Conservation (phyloP, 2,113 vertebrate genomes). For the Mixornis gularis region DNA sequence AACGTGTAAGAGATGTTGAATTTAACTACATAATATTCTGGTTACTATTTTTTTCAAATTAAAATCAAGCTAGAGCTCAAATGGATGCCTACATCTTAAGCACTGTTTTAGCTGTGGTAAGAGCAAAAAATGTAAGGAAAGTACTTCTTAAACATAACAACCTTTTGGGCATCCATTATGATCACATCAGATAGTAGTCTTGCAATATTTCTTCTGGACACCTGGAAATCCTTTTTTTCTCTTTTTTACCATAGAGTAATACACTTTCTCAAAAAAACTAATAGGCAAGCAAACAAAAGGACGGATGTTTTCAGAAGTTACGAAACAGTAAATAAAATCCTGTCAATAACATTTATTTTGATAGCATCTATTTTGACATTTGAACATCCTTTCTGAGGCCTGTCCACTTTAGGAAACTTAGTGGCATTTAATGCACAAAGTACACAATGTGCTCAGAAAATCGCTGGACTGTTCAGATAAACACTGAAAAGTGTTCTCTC, state of each 20-base stretch:
- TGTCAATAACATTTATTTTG: not conserved
- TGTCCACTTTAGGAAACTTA: not conserved
- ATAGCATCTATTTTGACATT: not conserved
- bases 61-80: not conserved
- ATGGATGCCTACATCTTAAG: not conserved
- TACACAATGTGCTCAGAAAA: not conserved
- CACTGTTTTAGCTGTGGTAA: not conserved
- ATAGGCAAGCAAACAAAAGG: not conserved
- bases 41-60: not conserved
- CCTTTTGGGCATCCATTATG: not conserved
- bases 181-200: not conserved
- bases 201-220: not conserved
- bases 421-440: not conserved
- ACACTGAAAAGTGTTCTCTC: not conserved
- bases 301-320: not conserved
- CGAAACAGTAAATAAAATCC: not conserved
- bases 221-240: not conserved
- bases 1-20: not conserved
- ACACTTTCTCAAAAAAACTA: not conserved
- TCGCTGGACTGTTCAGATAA: not conserved
- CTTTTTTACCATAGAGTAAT: not conserved
- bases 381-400: not conserved
- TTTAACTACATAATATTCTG: not conserved
- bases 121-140: not conserved
- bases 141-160: not conserved